Conservation (phyloP, 2,113 vertebrate species). For the Hippocampus guttulatus region DNA sequence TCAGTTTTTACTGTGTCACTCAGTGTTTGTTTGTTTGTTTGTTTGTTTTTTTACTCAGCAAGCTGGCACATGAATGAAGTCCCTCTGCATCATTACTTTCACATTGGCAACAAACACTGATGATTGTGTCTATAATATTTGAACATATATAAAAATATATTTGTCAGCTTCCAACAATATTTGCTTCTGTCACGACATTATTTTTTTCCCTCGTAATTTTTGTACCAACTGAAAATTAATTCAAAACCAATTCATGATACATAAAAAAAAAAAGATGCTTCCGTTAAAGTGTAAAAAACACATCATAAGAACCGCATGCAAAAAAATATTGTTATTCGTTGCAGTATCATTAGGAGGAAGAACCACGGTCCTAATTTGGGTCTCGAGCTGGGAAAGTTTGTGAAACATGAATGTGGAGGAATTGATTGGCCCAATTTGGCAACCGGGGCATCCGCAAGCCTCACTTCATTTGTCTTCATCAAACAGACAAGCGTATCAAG, state of each 20-base stretch:
- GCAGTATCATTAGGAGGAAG: background rate
- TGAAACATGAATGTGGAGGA: background rate
- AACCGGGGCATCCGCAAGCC: conserved; percentile 1
- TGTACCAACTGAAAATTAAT: no score
- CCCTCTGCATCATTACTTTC: no score
- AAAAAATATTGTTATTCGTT: background rate
- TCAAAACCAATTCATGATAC: no score
- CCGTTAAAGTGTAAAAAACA: background rate
- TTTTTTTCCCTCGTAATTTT: no score
- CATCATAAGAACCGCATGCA: background rate
- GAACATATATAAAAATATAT: no score
- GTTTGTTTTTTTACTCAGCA: background rate
- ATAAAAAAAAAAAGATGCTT: background rate
- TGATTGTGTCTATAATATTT: no score
- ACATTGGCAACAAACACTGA: no score
- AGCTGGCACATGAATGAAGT: no score
- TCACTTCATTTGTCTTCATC: conserved; percentile 25
- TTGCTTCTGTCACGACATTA: no score
- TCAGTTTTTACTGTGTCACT: background rate
- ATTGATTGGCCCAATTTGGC: conserved; percentile 32
- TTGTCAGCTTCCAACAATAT: no score
- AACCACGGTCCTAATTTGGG: background rate
- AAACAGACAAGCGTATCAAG: conserved; percentile 29
- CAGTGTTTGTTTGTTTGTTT: background rate
- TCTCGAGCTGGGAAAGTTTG: background rate